A percentile compares a stretch with the other conserved stretches of the same genome.
Conservation (phyloP, 2,888 invertebrate species). For the Tetranychus truncatus region DNA sequence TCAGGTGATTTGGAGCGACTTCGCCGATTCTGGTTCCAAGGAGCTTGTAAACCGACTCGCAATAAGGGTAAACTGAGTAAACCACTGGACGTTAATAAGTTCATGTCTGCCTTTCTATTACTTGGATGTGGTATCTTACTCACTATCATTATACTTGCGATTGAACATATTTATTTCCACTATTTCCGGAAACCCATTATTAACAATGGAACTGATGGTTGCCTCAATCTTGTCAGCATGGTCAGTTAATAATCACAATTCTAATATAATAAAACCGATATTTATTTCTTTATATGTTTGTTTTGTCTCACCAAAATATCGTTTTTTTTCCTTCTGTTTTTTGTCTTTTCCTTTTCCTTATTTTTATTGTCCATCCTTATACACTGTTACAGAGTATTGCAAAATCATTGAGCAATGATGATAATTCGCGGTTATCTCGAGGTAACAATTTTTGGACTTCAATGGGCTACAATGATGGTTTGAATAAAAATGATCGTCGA, state of each 20-base stretch:
- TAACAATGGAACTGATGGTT: slow-evolving; percentile 70
- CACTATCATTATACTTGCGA: slow-evolving; percentile 61
- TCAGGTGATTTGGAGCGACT: slow-evolving; percentile 77
- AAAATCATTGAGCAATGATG: slow-evolving; percentile 42
- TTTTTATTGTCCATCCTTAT: background rate
- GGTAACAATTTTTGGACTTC: background rate
- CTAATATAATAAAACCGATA: background rate
- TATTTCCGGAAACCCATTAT: slow-evolving; percentile 65
- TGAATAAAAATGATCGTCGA: background rate
- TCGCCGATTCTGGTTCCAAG: slow-evolving; percentile 83
- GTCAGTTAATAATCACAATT: slow-evolving; percentile 39
- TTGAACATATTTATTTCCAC: slow-evolving; percentile 87
- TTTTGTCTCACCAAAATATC: too few relatives aligned
- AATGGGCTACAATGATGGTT: background rate
- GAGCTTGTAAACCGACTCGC: slow-evolving; percentile 77
- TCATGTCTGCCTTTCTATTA: slow-evolving; percentile 86
- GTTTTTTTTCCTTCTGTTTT: too few relatives aligned
- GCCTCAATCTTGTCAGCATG: slow-evolving; percentile 83
- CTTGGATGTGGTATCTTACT: slow-evolving; percentile 83
- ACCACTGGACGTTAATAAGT: slow-evolving; percentile 48
- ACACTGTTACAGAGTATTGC: slow-evolving; percentile 25
- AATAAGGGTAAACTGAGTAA: slow-evolving; percentile 48
- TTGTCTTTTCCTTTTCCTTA: background rate
- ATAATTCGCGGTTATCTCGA: slow-evolving; percentile 25
- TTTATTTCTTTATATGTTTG: background rate